Evolutionary conservation across 2,797 vertebrate genomes (phyloP), one percentile per base, ranked within the genome.

Genomic region (Antennarius maculatus): DNA sequence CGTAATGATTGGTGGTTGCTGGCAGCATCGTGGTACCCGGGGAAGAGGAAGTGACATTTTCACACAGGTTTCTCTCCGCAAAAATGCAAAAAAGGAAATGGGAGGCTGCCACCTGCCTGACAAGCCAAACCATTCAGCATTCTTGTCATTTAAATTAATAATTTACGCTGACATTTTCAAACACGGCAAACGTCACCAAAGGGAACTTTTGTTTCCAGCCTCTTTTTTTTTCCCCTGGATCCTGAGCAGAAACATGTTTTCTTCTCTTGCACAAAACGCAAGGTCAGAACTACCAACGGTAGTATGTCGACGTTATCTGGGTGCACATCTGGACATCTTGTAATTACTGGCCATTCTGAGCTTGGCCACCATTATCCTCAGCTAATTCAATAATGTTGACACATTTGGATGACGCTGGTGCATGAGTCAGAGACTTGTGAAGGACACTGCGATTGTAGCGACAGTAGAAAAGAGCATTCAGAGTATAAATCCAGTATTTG

Each of bases 301-400:
- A 61, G 18, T 7, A 6, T 6, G 10, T 74, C 63, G 55, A 45
- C 47, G 29, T 63, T 66, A 71, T 76, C 49, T 43, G 34, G 13
- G 42, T 10, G 7, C 58, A 15, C 3, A 74, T 71, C 63, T 53
- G 18, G 71, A 74, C 43, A 31, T 63, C 42, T 68, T 58, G 48
- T 68, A 74, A 82, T 71, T 80, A 64, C 52, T 66, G 58, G 49
- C 69, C 29, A 48, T 60, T 66, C 64, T 62, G 34, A 23, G 53
- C 49, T 28, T 16, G 48, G 69, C 65, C 69, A 4, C 77, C 71
- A 71, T 85, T 71, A 75, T 55, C 64, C 31, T 57, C 61, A 6
- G 7, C 49, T 81, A 80, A 85, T 88, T 83, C 54, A 76, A 81
- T 87, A 79, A 71, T 41, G 61, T 69, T 41, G 70, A 71, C 79